These are phyloP conservation scores for Dicerorhinus sumatrensis DNA, from an alignment of 2,113 vertebrate species.

Conservation along the genomic window DNA sequence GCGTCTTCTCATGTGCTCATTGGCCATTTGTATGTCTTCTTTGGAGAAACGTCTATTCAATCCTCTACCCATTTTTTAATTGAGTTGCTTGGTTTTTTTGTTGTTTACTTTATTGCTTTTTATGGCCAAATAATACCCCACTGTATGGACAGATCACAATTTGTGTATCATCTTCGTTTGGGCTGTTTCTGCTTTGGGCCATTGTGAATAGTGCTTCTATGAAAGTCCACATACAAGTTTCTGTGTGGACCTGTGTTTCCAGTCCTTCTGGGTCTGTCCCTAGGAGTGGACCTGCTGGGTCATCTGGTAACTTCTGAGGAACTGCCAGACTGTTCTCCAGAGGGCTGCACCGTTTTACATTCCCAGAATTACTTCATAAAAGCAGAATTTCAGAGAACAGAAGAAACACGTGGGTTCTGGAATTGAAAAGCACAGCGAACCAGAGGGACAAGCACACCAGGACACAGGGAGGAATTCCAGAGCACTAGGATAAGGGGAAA, in stretches of 20 bases:
- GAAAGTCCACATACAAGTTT: no score
- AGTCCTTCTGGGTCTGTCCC: not conserved
- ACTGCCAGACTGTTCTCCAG: not conserved
- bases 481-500: not conserved
- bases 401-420: not conserved
- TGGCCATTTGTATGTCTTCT: not conserved
- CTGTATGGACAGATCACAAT: not conserved
- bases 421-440: not conserved
- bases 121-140: not conserved
- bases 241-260: not conserved
- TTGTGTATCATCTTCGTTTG: no score
- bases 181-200: not conserved
- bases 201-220: not conserved
- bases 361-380: not conserved
- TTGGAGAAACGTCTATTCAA: not conserved
- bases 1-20: rapidly evolving
- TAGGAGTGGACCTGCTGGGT: not conserved
- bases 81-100: not conserved
- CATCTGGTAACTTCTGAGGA: not conserved
- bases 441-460: not conserved
- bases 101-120: not conserved
- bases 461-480: not conserved
- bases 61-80: not conserved
- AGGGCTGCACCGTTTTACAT: not conserved
- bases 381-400: not conserved